Evolutionary conservation across 1,140 invertebrate genomes (phyloP).

Genomic region (Calosoma granatense): DNA sequence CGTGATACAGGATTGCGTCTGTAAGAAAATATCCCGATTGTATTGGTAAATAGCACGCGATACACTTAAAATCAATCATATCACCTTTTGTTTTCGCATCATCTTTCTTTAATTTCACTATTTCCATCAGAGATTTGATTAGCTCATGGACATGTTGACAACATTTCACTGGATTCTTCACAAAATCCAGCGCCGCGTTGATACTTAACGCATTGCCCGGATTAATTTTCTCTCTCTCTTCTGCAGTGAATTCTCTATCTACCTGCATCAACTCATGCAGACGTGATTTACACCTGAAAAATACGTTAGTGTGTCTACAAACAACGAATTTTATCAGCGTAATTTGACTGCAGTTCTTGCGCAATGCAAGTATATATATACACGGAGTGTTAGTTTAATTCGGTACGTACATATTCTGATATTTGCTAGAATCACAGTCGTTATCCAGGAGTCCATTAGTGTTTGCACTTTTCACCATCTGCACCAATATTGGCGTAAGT

Average conservation of each 20-base stretch:
- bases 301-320: too few relatives aligned
- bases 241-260: conserved; percentile 76
- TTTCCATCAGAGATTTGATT: conserved; percentile 75
- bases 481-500: conserved; percentile 95
- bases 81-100: conserved; percentile 77
- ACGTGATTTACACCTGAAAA: conserved; percentile 80
- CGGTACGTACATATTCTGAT: conserved; percentile 84
- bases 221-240: conserved; percentile 81
- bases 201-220: conserved; percentile 82
- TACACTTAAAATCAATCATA: conserved; percentile 3
- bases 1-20: conserved; percentile 91
- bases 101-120: conserved; percentile 77
- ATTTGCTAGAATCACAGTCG: conserved; percentile 93
- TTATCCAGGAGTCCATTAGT: conserved; percentile 97
- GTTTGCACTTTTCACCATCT: conserved; percentile 99
- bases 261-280: conserved; percentile 89
- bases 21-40: conserved; percentile 25
- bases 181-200: conserved; percentile 81
- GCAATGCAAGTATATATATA: too few relatives aligned
- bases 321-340: too few relatives aligned
- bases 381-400: too few relatives aligned
- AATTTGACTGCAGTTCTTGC: too few relatives aligned
- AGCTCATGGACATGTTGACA: conserved; percentile 82
- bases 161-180: conserved; percentile 91
- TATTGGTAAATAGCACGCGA: neutral